Evolutionary conservation across 2,888 invertebrate species (phyloP).

Genomic region (Urechis unicinctus): DNA sequence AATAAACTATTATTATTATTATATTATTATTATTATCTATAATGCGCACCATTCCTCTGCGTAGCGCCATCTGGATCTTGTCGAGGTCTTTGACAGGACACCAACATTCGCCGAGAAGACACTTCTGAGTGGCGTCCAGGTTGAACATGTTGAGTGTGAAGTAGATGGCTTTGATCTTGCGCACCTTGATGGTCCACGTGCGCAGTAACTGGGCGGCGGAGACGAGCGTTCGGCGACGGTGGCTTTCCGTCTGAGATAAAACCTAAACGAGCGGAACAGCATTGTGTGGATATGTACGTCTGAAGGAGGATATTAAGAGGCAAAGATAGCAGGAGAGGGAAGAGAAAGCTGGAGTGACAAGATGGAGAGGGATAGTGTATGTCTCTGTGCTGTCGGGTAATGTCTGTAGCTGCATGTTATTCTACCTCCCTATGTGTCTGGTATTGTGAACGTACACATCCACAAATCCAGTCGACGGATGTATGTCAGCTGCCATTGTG

Average conservation of each 20-base stretch:
- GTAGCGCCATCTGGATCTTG: constrained; percentile 85
- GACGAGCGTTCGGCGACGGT: constrained; percentile 89
- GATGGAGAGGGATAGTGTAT: neutral
- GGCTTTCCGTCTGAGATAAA: constrained; percentile 60
- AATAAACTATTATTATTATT: no score
- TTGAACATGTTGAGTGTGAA: constrained; percentile 96
- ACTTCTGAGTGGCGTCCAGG: constrained; percentile 97
- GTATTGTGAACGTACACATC: no score
- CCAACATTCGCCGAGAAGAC: constrained; percentile 98
- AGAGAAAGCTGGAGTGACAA: no score
- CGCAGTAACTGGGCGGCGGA: constrained; percentile 97
- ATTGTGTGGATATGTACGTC: no score
- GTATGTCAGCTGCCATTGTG: no score
- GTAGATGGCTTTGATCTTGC: constrained; percentile 98
- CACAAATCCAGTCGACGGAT: no score
- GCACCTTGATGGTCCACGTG: constrained; percentile 90
- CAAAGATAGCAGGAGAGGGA: neutral
- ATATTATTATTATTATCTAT: no score
- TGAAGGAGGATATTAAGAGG: neutral
- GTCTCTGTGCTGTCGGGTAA: no score
- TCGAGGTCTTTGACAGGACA: constrained; percentile 85
- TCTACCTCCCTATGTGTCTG: no score
- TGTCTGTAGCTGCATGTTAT: no score
- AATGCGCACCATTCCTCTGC: constrained; percentile 83
- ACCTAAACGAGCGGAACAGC: no score